Base-by-base conservation (phyloP, 2,888 invertebrate species). In the Eilema griseolum region DNA sequence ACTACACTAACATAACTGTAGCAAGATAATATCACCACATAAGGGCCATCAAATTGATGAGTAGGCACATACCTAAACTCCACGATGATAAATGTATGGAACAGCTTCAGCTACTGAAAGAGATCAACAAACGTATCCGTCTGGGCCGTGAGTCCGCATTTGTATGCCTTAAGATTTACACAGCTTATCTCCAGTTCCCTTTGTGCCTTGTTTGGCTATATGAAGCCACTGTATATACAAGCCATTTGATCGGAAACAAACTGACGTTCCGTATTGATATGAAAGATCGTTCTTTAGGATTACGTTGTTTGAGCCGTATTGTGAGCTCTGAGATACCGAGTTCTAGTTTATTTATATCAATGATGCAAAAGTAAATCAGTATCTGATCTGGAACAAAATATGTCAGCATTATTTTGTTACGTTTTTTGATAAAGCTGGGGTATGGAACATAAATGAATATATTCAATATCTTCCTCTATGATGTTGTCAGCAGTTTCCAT, bases 81-180 rank as follows among this genome's bases (percentile, higher is more conserved):
- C n/a, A 67, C 67, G 73, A 82, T 85, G 81, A 86, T 84, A 81
- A 81, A 85, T 85, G 80, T 79, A 78, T 78, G 76, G 77, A 69
- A 74, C 71, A 70, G 67, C 66, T 74, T 1, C 33, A 56, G 26
- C 73, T 75, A 76, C 79, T 77, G 75, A 76, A 83, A 84, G 86
- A 86, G 86, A 87, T 86, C 86, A 85, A 79, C 74, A 72, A 71
- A 78, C 78, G 83, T 74, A 81, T 84, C 85, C 78, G 75, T 78
- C 77, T 78, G 77, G 79, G 74, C 80, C 74, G 74, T 73, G 82
- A 86, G 83, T 83, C 78, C 81, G 78, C 84, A 86, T 89, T 89
- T 89, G 90, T 90, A 87, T 89, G 86, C 86, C 83, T 78, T 76
- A 83, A 89, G 89, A 88, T 90, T 89, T 87, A 85, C 87, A 87